Evolutionary conservation across 1,140 invertebrate species (phyloP), one percentile per base, ranked within the genome.

Genomic region (Hylaeus volcanicus): DNA sequence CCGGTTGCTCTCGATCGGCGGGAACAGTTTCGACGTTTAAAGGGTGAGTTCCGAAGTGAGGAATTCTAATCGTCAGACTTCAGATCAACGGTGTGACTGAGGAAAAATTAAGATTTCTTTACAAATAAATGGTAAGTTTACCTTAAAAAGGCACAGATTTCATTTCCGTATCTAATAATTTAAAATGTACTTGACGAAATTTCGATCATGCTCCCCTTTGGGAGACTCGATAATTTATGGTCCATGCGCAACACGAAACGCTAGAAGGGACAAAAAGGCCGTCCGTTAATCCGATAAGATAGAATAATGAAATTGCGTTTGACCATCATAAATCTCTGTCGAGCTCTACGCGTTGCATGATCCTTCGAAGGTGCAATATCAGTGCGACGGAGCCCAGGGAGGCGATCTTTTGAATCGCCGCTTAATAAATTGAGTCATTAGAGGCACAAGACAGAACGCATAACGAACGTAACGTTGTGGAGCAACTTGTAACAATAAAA

Each of bases 391-490:
- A 56, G 51, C 71, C 48, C 43, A 55, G 39, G 60, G 43, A 65
- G 77, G 26, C n/a, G 60, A 66, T 60, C 55, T 70, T 84, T 83
- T 84, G 75, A 85, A 84, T 72, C 65, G 66, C 60, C 48, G 37
- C 74, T 84, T 74, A 79, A 85, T 85, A 85, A 85, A 85, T 79
- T 85, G 82, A 75, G 53, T 74, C 76, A 69, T 85, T 85, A 83
- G 14, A 2, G 43, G 12, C 77, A 73, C 69, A 37, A 48, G 37
- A 39, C 51, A 72, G 39, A 53, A 60, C 53, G 43, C 71, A 71
- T 66, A 84, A 51, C 48, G 69, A 51, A 83, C 70, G 66, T 71
- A 84, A 15, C 15, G 5, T 39, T 15, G 69, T 45, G 58, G 48
- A 14, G 43, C 45, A 68, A 11, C 15, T 68, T 75, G 51, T 60